Evolutionary conservation across 2,797 vertebrate species (phyloP), one percentile per base, ranked within the genome.

Genomic region (Parambassis ranga): DNA sequence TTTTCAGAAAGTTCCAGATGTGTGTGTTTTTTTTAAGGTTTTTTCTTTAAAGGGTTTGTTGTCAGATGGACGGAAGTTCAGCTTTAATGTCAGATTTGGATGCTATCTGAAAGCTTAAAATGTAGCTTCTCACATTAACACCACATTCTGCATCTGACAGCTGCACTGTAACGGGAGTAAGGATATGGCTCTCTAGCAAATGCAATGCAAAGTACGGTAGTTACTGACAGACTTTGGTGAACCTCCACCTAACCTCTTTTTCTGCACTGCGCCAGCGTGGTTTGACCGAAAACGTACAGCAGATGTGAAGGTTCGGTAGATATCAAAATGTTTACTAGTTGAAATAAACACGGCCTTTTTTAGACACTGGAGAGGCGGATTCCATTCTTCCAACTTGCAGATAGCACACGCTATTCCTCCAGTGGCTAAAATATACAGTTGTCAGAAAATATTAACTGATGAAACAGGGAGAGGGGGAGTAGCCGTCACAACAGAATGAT

Each of bases 321-420:
- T 93, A 93, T 92, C 91, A 92, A 92, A 93, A 93, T 92, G 92
- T 94, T 94, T 93, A 93, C 75, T 79, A 77, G 65, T 82, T 86
- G 79, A 87, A 88, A 89, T 93, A 93, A 94, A 93, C 92, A 93
- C 49, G 75, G 87, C 84, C 87, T 91, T 89, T 91, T 91, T 90
- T 85, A 88, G 81, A 78, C 89, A 79, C 77, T 61, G 72, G 60
- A 81, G 89, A 90, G 83, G 77, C 84, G 61, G 89, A 92, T 92
- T 92, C 88, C 87, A 77, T 90, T 89, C 82, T 83, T 86, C 74
- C 71, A 76, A 72, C 26, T 38, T 73, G 82, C 68, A 90, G 90
- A 92, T 92, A 91, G 86, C 82, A 84, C 79, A 87, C 57, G 85
- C 87, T 88, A 89, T 88, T 84, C 82, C 65, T 83, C 86, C 90